Conservation (phyloP, 2,888 invertebrate species). For the Neelides folsomi region DNA sequence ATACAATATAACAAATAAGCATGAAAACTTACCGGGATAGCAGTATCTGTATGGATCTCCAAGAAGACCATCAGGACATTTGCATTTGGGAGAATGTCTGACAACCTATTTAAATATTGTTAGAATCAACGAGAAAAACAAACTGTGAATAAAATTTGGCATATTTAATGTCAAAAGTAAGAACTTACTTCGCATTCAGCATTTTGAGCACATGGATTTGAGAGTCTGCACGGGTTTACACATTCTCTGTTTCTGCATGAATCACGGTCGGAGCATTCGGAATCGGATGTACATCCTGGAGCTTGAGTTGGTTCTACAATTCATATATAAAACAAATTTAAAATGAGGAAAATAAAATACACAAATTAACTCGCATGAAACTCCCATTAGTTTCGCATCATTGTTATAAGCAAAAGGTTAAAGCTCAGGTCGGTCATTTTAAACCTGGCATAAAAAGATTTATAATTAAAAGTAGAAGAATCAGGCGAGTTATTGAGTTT, state of each 20-base stretch:
- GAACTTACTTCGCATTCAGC: conserved; percentile 28
- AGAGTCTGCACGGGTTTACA: conserved; percentile 36
- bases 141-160: not conserved
- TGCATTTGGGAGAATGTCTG: conserved; percentile 63
- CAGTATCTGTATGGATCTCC: conserved; percentile 75
- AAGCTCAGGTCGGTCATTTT: too few relatives aligned
- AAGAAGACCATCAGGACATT: conserved; percentile 52
- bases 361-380: not conserved
- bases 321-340: not conserved
- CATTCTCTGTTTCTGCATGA: conserved; percentile 35
- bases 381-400: not conserved
- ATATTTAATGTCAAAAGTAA: not conserved
- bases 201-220: conserved; percentile 36
- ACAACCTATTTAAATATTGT: conserved; percentile 61
- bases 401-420: too few relatives aligned
- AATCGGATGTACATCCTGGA: conserved; percentile 48
- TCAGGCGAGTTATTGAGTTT: too few relatives aligned
- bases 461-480: too few relatives aligned
- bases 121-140: conserved; percentile 45
- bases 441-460: too few relatives aligned
- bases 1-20: too few relatives aligned
- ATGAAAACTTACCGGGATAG: conserved; percentile 30
- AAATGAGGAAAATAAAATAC: not conserved
- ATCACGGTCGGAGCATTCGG: conserved; percentile 34
- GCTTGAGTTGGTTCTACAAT: conserved; percentile 39